Base-by-base conservation (phyloP, 1,140 invertebrate genomes). In the Cephus cinctus region DNA sequence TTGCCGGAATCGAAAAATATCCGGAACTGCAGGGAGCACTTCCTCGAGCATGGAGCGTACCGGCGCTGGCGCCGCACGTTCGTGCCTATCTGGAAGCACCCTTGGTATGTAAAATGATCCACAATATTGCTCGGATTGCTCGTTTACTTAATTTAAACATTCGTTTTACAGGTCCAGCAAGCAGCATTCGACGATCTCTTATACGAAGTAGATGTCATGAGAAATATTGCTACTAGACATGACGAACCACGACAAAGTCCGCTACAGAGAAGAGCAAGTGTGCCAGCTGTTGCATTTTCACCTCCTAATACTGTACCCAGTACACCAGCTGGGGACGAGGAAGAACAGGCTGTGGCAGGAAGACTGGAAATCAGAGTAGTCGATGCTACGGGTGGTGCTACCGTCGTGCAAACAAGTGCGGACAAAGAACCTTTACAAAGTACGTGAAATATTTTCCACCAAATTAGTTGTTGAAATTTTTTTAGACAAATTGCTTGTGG, bases 141-240 rank as follows among this genome's bases (percentile, higher is more conserved):
- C n/a, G n/a, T n/a, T n/a, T n/a, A n/a, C n/a, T n/a, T n/a, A n/a
- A n/a, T n/a, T n/a, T n/a, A n/a, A n/a, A n/a, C n/a, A n/a, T n/a
- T n/a, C n/a, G 41, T 57, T 27, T 52, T 56, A 19, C 36, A 82
- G 81, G 58, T 92, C 18, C 90, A 92, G 68, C 88, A 92, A 75
- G 90, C 89, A 15, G 85, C 88, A 8, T 90, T 94, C 71, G 90
- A 92, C 65, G 86, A 92, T 68, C 80, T 84, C 51, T 76, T 89
- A 0, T 94, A 90, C 72, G 80, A 86, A 46, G 82, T 94, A 32
- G 90, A 94, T 71, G 85, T 93, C 15, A 88, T 88, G 80, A 78
- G 91, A 32, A 92, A 92, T 66, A 81, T 93, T 9, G 83, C 80
- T 5, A 73, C 74, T 5, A 69, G 79, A 43, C 53, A 69, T 31